Percentiles rank a stretch among this genome's conserved stretches.
Conservation (phyloP, 2,113 vertebrate genomes). For the Trematomus loennbergii region DNA sequence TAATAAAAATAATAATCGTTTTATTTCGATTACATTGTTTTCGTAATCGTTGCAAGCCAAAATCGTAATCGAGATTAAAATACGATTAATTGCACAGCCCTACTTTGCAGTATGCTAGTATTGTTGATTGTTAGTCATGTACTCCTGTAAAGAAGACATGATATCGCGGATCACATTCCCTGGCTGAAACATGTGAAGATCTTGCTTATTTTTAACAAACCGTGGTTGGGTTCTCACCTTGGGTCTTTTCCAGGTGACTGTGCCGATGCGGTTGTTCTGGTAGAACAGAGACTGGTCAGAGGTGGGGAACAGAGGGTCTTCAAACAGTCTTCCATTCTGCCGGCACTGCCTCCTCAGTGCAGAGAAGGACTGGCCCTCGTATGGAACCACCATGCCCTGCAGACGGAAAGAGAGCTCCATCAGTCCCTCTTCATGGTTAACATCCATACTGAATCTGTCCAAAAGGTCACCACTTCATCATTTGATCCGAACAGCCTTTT, state of each 20-base stretch:
- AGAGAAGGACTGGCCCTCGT: constrained; percentile 88
- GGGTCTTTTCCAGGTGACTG: constrained; percentile 91
- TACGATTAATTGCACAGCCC: too few species aligned
- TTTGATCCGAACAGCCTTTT: too few species aligned
- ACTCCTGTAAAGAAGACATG: too few species aligned
- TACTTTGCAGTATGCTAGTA: neutral
- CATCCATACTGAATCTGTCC: too few species aligned
- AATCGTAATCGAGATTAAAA: too few species aligned
- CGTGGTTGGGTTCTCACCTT: constrained; percentile 83
- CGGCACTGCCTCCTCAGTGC: constrained; percentile 88
- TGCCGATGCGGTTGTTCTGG: constrained; percentile 83
- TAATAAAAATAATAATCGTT: too few species aligned
- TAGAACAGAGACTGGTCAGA: constrained; percentile 91
- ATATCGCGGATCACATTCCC: neutral
- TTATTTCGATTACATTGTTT: too few species aligned
- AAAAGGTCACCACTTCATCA: too few species aligned
- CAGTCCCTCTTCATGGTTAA: too few species aligned
- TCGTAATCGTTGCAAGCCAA: too few species aligned
- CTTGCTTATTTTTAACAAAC: neutral
- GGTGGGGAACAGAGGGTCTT: constrained; percentile 90
- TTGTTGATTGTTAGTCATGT: neutral
- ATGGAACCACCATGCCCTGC: constrained; percentile 77
- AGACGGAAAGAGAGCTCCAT: neutral
- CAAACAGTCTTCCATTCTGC: constrained; percentile 87
- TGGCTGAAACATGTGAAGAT: neutral